Evolutionary conservation across 2,888 invertebrate genomes (phyloP), one percentile per base, ranked within the genome.

Genomic region (Drosophila macrospina): DNA sequence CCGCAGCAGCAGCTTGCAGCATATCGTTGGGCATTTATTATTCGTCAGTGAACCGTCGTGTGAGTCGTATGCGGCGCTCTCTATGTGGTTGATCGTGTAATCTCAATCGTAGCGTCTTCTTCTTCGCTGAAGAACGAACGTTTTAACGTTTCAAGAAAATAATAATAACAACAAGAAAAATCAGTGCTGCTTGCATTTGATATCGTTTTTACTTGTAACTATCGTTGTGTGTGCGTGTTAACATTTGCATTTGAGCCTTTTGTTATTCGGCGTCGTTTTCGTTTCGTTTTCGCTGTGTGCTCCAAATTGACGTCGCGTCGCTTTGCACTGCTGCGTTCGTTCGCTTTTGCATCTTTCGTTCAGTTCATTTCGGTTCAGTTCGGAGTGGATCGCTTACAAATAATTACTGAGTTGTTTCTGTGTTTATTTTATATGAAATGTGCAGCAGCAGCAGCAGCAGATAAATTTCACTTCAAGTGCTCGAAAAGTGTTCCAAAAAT

Each of bases 11-110:
- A 55, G 79, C 75, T 68, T 78, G 75, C 79, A 52, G 73, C 67
- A 75, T 73, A 76, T 20, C 63, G 83, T 80, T 70, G 73, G 67
- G 69, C 88, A 75, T 16, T 5, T 34, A n/a, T 55, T 42, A 55
- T 80, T 82, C 88, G 86, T 68, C 80, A 73, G 88, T 79, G 64
- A 84, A 84, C 78, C 81, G 84, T 88, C 86, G 89, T 82, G 79
- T 65, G 73, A 83, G 48, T 70, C 68, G 61, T 67, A 77, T 69
- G 77, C 64, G 37, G 57, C 74, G 76, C 70, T 55, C 44, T 41
- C 26, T 16, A 15, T 37, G 32, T 20, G 47, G 11, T 51, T 41
- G 36, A 47, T 67, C 62, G 44, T 47, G 60, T 48, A 41, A 24
- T 7, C 60, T 28, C 28, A 30, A 5, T 16, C 63, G 74, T 67